Evolutionary conservation across 2,797 vertebrate species (phyloP), one percentile per base, ranked within the genome.

Genomic region (Menidia menidia): DNA sequence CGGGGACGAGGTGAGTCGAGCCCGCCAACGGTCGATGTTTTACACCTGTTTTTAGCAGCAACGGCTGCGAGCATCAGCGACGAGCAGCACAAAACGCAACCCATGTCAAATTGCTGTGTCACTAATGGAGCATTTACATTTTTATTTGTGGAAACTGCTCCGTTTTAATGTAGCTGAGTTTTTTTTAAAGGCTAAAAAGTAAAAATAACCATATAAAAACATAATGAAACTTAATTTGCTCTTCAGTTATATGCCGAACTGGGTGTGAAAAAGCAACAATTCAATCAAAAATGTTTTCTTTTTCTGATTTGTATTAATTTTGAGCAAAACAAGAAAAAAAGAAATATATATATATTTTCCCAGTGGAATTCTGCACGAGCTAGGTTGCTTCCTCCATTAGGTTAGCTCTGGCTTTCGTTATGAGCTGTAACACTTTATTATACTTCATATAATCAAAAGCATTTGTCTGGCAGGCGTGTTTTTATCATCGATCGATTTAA

Each of bases 1-100:
- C 1, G 88, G 94, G 62, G 92, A 94, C 43, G 83, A 88, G 81
- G 93, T 92, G 47, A 83, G 76, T 68, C 2, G 0, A n/a, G 33
- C 12, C 2, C 12, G 64, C 58, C 39, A 12, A 50, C 11, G 31
- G 13, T 35, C n/a, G 13, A 8, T 8, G 4, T 11, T 45, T 63
- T 4, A 33, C 25, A 25, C 25, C 25, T 25, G 25, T 25, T 25
- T 25, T 25, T 4, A 48, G 2, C 32, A n/a, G 16, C 41, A 0
- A 15, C 45, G 25, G 5, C 8, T 19, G 12, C 32, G 2, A 12
- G 8, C 14, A 1, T 19, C 14, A 43, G 4, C 15, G 10, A 10
- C 4, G 1, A 35, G 7, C 8, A 1, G 30, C 41, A 43, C 12
- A 57, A 2, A 11, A 5, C 18, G 1, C 19, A 8, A 8, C 11